phyloP scores from a whole-genome alignment of 2,113 vertebrate genomes.

The Phylloscopus whistleri region DNA sequence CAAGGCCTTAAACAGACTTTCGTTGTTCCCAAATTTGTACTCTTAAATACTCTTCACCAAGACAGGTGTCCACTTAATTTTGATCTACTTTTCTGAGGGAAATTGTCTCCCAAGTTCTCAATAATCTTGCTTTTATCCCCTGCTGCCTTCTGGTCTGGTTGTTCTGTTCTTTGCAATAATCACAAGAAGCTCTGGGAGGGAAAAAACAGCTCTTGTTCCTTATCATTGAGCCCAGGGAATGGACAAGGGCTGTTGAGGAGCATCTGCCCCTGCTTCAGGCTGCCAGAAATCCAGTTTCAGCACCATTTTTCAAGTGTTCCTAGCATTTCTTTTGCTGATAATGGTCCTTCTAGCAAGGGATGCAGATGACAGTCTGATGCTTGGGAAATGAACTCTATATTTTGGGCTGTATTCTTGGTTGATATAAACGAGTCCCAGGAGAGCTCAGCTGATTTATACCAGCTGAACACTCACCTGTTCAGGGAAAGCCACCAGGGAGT shows the following conservation, averaged over 20 bases:
- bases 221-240: rapidly evolving
- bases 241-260: not conserved
- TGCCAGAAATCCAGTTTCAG: not conserved
- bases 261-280: not conserved
- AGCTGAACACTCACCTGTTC: constrained; percentile 48
- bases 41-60: not conserved
- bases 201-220: not conserved
- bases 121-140: not conserved
- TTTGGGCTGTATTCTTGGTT: not conserved
- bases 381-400: not conserved
- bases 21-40: rapidly evolving
- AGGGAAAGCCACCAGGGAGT: constrained; percentile 2
- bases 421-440: constrained; percentile 31
- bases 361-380: not conserved
- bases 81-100: not conserved
- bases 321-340: not conserved
- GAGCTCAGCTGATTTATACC: not conserved
- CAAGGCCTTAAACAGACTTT: not conserved
- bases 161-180: not conserved
- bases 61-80: not conserved
- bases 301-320: not conserved
- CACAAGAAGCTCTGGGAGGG: rapidly evolving
- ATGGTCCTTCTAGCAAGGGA: not conserved
- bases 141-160: not conserved
- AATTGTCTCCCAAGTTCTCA: not conserved